A percentile compares a stretch with the other conserved stretches of the same genome.
Conservation (phyloP, 2,888 invertebrate genomes). For the Willowsia nigromaculata region DNA sequence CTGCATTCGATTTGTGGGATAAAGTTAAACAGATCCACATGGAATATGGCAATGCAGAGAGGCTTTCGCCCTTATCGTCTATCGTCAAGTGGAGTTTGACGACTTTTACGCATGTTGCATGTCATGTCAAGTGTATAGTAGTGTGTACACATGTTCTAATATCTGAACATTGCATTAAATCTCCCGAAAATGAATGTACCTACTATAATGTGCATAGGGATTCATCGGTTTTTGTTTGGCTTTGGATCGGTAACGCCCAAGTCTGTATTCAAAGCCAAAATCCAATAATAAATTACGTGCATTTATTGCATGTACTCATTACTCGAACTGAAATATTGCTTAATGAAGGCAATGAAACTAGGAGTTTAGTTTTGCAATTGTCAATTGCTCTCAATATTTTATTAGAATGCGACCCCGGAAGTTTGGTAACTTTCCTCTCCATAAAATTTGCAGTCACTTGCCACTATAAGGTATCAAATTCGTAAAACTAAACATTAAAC, state of each 20-base stretch:
- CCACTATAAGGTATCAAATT: slow-evolving; percentile 8
- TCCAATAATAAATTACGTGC: not conserved
- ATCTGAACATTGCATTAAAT: slow-evolving; percentile 4
- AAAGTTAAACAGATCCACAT: not conserved
- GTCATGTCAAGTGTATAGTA: slow-evolving; percentile 11
- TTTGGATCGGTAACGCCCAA: slow-evolving; percentile 44
- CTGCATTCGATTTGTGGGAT: not conserved
- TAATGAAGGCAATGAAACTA: not conserved
- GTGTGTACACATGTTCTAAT: not conserved
- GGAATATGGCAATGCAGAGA: not conserved
- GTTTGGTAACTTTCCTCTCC: not conserved
- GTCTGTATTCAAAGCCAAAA: not conserved
- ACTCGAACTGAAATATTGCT: slow-evolving; percentile 1
- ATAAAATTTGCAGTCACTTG: not conserved
- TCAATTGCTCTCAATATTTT: slow-evolving; percentile 1
- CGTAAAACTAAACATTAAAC: not conserved
- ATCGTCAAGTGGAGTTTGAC: slow-evolving; percentile 21
- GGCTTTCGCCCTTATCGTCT: not conserved
- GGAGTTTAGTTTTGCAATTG: no score
- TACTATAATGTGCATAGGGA: not conserved
- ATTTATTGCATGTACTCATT: not conserved
- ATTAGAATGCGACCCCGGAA: not conserved
- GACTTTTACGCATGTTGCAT: slow-evolving; percentile 46
- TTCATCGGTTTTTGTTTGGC: slow-evolving; percentile 45
- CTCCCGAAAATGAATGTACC: not conserved